Evolutionary conservation across 2,113 vertebrate species (phyloP), one percentile per base, ranked within the genome.

Genomic region (Romanogobio albipinnatus): DNA sequence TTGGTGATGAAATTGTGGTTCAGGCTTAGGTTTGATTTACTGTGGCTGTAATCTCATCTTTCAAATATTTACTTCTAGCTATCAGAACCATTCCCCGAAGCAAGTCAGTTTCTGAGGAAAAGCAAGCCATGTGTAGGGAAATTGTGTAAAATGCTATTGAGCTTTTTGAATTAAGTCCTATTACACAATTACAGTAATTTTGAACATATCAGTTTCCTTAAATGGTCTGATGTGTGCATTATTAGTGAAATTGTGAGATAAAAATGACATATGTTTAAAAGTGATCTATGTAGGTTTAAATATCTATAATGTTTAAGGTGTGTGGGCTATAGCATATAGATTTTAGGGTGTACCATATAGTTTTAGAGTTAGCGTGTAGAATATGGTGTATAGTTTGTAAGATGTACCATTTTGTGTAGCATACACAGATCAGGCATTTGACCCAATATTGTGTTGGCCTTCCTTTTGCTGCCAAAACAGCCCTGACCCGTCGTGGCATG

Each of bases 1-100:
- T 62, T 79, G n/a, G 62, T 62, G 22, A 79, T 61, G 56, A 62
- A 79, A 62, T 79, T 19, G 53, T n/a, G 22, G 53, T 36, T 62
- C 58, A 62, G 56, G n/a, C 75, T 76, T 58, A 76, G 51, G 19
- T 11, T 79, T 62, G 36, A 79, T 45, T 9, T 45, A 79, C 29
- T 79, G 47, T 53, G 17, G 74, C 49, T 62, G 36, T 45, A 79
- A 62, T 79, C 53, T 79, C 51, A 76, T 76, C 29, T 56, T 17
- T 36, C 51, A 76, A 58, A 58, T 76, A 76, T 76, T 76, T 56
- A 36, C 49, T 47, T 73, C 43, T 47, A 76, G 75, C 26, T 56
- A 33, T 58, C 75, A 36, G 15, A 76, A 56, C 33, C 29, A 76
- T 17, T 76, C 14, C 24, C 24, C 26, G 58, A 76, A 76, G 75